Percentiles rank a stretch among this genome's conserved stretches.
phyloP scores from a whole-genome alignment of 2,113 vertebrate genomes.

The Edolisoma coerulescens region DNA sequence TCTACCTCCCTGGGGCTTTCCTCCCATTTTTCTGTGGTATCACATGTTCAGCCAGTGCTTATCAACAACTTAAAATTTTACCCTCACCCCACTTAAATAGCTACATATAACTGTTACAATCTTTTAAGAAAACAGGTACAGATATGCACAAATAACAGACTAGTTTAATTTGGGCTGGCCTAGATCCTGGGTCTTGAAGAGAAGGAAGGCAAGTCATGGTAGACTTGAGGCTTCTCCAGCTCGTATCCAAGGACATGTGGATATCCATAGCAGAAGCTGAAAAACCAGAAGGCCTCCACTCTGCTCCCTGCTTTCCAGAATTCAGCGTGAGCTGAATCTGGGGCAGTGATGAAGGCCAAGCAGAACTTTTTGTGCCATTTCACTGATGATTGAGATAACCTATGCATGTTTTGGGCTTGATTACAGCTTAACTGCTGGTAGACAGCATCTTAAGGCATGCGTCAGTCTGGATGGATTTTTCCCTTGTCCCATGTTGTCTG shows the following conservation, averaged over 20 bases:
- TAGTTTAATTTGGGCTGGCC: not conserved
- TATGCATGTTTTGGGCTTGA: not conserved
- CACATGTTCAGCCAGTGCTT: not conserved
- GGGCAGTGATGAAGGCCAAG: not conserved
- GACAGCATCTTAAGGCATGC: not conserved
- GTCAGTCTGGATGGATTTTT: rapidly evolving
- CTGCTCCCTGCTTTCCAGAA: not conserved
- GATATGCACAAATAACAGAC: not conserved
- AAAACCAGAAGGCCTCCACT: not conserved
- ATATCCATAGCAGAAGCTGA: not conserved
- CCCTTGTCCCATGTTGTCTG: not conserved
- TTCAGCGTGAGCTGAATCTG: not conserved
- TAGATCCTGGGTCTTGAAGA: not conserved
- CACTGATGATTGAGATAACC: not conserved
- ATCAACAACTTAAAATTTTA: not conserved
- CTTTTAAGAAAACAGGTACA: not conserved
- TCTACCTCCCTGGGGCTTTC: not conserved
- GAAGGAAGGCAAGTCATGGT: not conserved
- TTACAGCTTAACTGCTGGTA: not conserved
- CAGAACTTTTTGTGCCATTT: not conserved
- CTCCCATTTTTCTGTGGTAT: not conserved
- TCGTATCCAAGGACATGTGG: not conserved
- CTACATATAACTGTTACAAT: not conserved
- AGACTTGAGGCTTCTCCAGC: not conserved
- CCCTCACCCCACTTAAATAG: not conserved